A percentile compares a stretch with the other conserved stretches of the same genome.
Conservation (phyloP, 2,888 invertebrate genomes). For the Phyllotreta striolata region DNA sequence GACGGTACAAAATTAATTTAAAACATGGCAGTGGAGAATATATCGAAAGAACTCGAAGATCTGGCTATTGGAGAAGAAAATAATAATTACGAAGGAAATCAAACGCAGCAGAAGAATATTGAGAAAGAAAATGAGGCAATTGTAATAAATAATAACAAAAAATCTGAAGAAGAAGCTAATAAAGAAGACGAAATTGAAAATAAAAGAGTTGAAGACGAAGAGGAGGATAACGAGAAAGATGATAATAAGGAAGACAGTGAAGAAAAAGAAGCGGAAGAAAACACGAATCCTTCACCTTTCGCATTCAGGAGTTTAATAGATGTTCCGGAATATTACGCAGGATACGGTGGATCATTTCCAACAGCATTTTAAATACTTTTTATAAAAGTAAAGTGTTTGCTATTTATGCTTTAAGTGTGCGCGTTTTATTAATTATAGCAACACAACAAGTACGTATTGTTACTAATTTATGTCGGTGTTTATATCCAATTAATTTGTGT, state of each 20-base stretch:
- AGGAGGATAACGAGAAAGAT: neutral
- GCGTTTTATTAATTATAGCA: too few relatives aligned
- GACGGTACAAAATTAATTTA: neutral
- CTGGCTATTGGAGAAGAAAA: neutral
- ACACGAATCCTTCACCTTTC: constrained; percentile 5
- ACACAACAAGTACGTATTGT: too few relatives aligned
- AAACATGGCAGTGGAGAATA: constrained; percentile 7
- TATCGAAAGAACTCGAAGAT: neutral
- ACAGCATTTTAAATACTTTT: constrained; percentile 28
- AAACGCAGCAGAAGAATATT: neutral
- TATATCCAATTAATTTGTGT: too few relatives aligned
- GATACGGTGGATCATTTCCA: constrained; percentile 34
- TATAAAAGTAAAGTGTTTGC: neutral
- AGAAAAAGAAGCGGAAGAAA: neutral
- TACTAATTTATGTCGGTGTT: too few relatives aligned
- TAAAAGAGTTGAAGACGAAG: neutral
- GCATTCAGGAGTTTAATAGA: constrained; percentile 33
- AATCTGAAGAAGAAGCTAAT: neutral
- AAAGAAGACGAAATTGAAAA: constrained; percentile 1
- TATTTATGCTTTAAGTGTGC: too few relatives aligned
- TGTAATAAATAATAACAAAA: neutral
- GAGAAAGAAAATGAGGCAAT: neutral
- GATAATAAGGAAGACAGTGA: neutral
- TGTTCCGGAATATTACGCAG: constrained; percentile 36
- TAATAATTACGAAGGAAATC: constrained; percentile 3